These are phyloP conservation scores for Alentia gelatinosa DNA, from an alignment of 2,888 invertebrate genomes.

Conservation along the genomic window DNA sequence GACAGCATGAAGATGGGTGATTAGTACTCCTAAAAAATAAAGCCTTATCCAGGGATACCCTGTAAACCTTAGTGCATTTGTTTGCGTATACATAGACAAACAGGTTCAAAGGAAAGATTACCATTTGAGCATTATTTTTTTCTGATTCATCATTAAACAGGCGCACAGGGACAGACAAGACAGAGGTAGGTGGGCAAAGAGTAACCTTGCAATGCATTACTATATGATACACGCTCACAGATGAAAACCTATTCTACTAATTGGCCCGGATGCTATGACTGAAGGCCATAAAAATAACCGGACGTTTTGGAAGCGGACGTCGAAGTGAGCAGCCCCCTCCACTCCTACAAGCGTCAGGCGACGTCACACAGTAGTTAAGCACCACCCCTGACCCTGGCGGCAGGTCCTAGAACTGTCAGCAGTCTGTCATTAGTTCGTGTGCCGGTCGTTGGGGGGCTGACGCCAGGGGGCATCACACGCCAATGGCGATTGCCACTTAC, in stretches of 20 bases:
- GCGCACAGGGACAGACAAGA: too few relatives aligned
- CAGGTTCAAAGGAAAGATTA: too few relatives aligned
- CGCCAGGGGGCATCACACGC: background rate
- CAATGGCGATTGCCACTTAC: constrained; percentile 33
- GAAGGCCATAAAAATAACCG: background rate
- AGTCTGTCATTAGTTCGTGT: background rate
- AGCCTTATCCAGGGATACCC: too few relatives aligned
- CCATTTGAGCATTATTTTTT: too few relatives aligned
- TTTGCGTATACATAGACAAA: too few relatives aligned
- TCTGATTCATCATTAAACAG: too few relatives aligned
- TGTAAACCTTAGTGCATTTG: too few relatives aligned
- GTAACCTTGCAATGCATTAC: too few relatives aligned
- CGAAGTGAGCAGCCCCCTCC: background rate
- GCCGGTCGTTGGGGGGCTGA: background rate
- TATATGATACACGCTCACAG: too few relatives aligned
- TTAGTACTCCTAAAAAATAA: too few relatives aligned
- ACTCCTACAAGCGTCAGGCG: background rate
- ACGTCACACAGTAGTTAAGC: background rate
- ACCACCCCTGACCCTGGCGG: background rate
- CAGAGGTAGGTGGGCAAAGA: too few relatives aligned
- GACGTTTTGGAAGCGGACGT: background rate
- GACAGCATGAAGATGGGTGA: too few relatives aligned
- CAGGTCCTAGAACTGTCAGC: background rate
- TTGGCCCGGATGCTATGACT: background rate
- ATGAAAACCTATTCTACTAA: background rate